Evolutionary conservation across 2,888 invertebrate species (phyloP).

Genomic region (Pilophorus perplexus): DNA sequence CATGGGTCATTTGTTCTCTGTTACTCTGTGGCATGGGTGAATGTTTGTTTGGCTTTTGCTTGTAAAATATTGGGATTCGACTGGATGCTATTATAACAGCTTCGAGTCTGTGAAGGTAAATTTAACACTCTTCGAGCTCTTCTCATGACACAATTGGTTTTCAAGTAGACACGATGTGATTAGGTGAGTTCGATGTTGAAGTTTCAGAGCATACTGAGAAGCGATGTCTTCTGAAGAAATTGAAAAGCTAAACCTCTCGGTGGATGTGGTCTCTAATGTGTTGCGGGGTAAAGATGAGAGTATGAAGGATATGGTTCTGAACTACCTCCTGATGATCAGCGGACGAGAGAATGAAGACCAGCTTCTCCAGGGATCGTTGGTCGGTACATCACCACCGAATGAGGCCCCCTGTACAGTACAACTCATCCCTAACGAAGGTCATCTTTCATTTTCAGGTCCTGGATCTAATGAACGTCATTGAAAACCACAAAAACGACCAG

Average conservation of each 20-base stretch:
- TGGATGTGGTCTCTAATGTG: not conserved
- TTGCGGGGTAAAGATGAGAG: not conserved
- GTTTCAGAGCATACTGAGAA: not conserved
- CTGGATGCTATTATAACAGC: too few species aligned
- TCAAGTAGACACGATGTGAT: too few species aligned
- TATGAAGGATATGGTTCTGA: not conserved
- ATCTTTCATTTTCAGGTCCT: too few species aligned
- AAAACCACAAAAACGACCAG: not conserved
- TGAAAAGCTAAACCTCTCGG: not conserved
- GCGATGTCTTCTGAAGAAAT: not conserved
- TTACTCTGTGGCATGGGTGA: too few species aligned
- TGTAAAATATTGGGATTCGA: too few species aligned
- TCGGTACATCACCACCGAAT: not conserved
- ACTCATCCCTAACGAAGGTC: too few species aligned
- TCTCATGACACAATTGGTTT: too few species aligned
- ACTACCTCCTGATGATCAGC: slow-evolving; percentile 10
- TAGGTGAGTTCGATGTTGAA: not conserved
- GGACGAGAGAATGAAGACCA: not conserved
- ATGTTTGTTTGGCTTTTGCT: too few species aligned
- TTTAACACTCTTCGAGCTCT: too few species aligned
- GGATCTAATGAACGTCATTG: slow-evolving; percentile 1
- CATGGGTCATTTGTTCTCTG: too few species aligned
- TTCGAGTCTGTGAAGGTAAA: too few species aligned
- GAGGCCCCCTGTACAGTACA: too few species aligned
- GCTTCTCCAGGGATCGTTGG: slow-evolving; percentile 4